These are phyloP conservation scores for Probaryconus sp. DNA, from an alignment of 1,140 invertebrate genomes.

Conservation along the genomic window DNA sequence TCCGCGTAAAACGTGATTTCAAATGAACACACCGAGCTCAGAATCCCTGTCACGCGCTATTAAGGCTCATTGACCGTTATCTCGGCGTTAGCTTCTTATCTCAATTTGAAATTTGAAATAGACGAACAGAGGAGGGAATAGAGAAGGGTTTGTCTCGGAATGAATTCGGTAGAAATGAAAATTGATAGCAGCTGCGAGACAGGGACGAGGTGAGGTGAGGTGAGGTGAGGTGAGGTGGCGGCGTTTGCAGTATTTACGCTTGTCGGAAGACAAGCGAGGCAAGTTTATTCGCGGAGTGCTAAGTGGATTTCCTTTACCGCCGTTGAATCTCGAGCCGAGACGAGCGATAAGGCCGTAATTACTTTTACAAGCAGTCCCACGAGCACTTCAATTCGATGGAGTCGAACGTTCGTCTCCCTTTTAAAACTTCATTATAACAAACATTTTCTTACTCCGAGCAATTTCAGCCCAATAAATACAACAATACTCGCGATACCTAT, in stretches of 20 bases:
- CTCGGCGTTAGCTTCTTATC: constrained; percentile 31
- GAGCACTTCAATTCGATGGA: constrained; percentile 57
- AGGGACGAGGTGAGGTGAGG: too few species aligned
- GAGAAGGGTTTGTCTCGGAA: constrained; percentile 45
- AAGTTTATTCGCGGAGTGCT: constrained; percentile 64
- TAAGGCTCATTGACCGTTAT: constrained; percentile 30
- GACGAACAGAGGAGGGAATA: too few species aligned
- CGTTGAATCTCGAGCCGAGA: constrained; percentile 58
- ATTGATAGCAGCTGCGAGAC: constrained; percentile 54
- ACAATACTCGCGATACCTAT: constrained; percentile 34
- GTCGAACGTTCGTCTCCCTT: constrained; percentile 49
- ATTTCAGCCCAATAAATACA: constrained; percentile 54
- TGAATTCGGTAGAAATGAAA: constrained; percentile 53
- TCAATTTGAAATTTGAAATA: constrained; percentile 47
- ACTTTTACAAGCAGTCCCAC: constrained; percentile 68
- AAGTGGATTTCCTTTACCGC: constrained; percentile 60
- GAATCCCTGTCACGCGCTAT: constrained; percentile 34
- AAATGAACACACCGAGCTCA: constrained; percentile 37
- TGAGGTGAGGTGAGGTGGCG: neutral
- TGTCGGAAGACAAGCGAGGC: constrained; percentile 50
- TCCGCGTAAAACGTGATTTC: constrained; percentile 24
- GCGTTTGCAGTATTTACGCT: constrained; percentile 47
- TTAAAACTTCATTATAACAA: constrained; percentile 52
- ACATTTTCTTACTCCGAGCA: constrained; percentile 56
- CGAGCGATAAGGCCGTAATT: constrained; percentile 68